Conservation (phyloP, 2,113 vertebrate species). For the Orthonyx spaldingii region DNA sequence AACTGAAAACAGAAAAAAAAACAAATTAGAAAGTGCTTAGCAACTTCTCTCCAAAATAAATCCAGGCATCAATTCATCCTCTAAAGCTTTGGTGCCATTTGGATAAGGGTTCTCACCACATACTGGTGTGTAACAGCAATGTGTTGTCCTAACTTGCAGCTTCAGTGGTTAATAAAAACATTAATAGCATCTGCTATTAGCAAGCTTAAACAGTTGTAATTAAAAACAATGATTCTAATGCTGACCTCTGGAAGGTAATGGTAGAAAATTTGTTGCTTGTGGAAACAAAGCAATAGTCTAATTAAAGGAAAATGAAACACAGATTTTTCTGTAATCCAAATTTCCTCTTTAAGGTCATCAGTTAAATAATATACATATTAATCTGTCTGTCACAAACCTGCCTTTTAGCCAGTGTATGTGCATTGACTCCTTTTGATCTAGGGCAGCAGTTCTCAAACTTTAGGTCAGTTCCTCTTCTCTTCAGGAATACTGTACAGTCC, state of each 20-base stretch:
- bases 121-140: not conserved
- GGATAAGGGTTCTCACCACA: not conserved
- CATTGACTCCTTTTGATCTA: conserved; percentile 20
- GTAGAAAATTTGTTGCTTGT: not conserved
- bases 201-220: conserved; percentile 18
- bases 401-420: conserved; percentile 10
- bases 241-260: not conserved
- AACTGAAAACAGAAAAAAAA: not conserved
- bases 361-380: conserved; percentile 18
- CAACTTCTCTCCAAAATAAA: conserved; percentile 28
- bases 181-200: not conserved
- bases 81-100: conserved; percentile 35
- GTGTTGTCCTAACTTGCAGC: not conserved
- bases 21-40: conserved; percentile 22
- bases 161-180: conserved; percentile 43
- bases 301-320: conserved; percentile 48
- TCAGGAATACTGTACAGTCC: not conserved
- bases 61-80: not conserved
- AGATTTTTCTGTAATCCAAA: conserved; percentile 24
- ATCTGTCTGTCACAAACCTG: not conserved
- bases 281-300: conserved; percentile 21
- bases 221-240: not conserved
- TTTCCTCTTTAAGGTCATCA: conserved; percentile 9
- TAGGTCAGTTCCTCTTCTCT: not conserved
- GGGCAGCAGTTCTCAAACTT: conserved; percentile 57